phyloP scores from a whole-genome alignment of 2,113 vertebrate species.

The Petroica traversi region DNA sequence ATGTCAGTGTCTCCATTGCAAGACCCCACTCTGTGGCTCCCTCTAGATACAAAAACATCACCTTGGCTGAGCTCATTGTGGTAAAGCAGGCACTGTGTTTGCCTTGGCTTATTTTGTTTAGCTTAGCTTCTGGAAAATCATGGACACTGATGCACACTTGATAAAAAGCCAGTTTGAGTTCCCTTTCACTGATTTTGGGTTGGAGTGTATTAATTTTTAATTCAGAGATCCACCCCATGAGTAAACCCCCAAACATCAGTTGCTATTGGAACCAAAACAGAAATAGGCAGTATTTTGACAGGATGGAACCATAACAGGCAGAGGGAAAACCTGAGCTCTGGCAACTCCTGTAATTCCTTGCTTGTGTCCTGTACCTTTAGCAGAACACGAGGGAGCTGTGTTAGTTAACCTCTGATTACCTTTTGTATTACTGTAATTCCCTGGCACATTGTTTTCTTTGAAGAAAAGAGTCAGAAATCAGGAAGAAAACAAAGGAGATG shows the following conservation, averaged over 20 bases:
- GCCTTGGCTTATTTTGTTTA: not conserved
- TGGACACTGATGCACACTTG: not conserved
- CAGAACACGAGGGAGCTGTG: not conserved
- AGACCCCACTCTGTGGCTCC: not conserved
- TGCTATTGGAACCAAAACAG: not conserved
- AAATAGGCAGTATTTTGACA: not conserved
- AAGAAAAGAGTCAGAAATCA: not conserved
- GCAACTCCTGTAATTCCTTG: not conserved
- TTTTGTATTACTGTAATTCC: not conserved
- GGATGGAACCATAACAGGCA: not conserved
- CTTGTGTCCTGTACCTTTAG: not conserved
- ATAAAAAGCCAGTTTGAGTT: not conserved
- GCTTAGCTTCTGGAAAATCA: not conserved
- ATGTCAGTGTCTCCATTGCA: not conserved
- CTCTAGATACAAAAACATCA: not conserved
- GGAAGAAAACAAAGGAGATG: not conserved
- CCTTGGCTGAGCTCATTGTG: not conserved
- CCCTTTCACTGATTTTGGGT: not conserved
- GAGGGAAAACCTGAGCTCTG: not conserved
- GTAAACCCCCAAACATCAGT: not conserved
- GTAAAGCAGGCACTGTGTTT: not conserved
- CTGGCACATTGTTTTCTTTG: not conserved
- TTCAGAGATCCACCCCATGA: not conserved
- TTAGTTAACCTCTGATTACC: not conserved
- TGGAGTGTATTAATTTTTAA: not conserved